Base-by-base conservation (phyloP, 2,113 vertebrate genomes). In the Hirundichthys speculiger region DNA sequence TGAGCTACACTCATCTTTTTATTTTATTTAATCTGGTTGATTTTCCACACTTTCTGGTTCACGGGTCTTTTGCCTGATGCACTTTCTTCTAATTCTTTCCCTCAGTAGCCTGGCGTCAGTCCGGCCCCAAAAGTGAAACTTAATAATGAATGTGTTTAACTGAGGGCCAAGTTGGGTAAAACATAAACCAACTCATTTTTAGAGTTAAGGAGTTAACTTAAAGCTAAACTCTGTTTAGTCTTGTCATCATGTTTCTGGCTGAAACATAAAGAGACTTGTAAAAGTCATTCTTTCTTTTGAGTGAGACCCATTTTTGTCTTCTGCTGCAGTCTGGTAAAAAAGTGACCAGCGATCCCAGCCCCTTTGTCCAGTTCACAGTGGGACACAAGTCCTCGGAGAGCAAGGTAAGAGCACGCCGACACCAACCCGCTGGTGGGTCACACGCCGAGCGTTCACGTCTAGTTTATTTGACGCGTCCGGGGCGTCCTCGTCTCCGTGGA, bases 271-370 rank as follows among this genome's bases (percentile, higher is more conserved):
- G 25, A 27, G 6, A 27, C 25, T n/a, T n/a, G n/a, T n/a, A n/a
- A 15, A 43, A 8, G 14, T 16, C 16, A 16, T 14, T 42, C 40
- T 60, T 3, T 13, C 21, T 22, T 18, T 19, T 27, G 34, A 69
- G 55, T 62, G 2, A 75, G 72, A 51, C 3, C 15, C 47, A 9
- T 71, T 64, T 39, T 34, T 57, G 25, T n/a, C n/a, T n/a, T 45
- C 74, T n/a, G 82, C 69, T 91, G 34, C 84, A 99, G 98, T 94
- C 94, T 16, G 95, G 94, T 70, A 99, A 98, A 89, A 99, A 98
- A 83, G 91, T 96, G 64, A 96, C 92, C 90, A 98, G 95, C 78
- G 95, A 93, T 53, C 98, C 98, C 58, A 98, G 91, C 74, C 96
- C 97, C 0, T 92, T 94, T 9, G 96, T 99, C 81, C 92, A 95